Base-by-base conservation (phyloP, 1,140 invertebrate species). In the Diabrotica virgifera region DNA sequence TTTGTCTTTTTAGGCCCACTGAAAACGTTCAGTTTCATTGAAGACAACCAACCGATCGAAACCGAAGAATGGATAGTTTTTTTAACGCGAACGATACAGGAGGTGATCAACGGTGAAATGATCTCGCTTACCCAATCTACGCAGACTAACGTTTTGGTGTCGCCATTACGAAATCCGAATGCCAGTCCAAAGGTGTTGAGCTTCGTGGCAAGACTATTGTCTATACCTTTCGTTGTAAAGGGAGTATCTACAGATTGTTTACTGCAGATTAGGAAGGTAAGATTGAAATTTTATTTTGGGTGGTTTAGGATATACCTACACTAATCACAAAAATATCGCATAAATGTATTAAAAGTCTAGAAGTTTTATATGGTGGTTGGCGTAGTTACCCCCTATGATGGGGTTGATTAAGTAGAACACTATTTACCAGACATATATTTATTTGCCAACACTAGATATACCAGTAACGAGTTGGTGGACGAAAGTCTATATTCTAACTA, bases 1-100 rank as follows among this genome's bases (percentile, higher is more conserved):
- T 24, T 1, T 24, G 24, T 24, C 24, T 10, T 66, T 69, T n/a
- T 12, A 71, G 67, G 58, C 65, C 63, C 67, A 24, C 64, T 61
- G 37, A 65, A 71, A 62, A 69, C 62, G 65, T 67, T 74, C 71
- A 77, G 79, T 52, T 77, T 82, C 5, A 71, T 71, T 40, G 79
- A 80, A 55, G 76, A 82, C 0, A 80, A 81, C 35, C 82, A 83
- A 40, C 86, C 87, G 6, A 90, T 93, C 58, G 90, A 94, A 79
- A 87, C 90, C 67, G 91, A 92, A 66, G 91, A 94, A 79, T 94
- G 91, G 91, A 82, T 91, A 75, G 85, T 87, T 58, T 86, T 93
- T 82, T 67, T 92, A 5, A 85, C 89, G 72, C 83, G 85, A 51
- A 85, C 86, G 56, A 86, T 87, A 70, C 84, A 83, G 73, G 87